These are phyloP conservation scores for Nymphalis polychloros DNA, from an alignment of 2,888 invertebrate genomes.

Conservation along the genomic window DNA sequence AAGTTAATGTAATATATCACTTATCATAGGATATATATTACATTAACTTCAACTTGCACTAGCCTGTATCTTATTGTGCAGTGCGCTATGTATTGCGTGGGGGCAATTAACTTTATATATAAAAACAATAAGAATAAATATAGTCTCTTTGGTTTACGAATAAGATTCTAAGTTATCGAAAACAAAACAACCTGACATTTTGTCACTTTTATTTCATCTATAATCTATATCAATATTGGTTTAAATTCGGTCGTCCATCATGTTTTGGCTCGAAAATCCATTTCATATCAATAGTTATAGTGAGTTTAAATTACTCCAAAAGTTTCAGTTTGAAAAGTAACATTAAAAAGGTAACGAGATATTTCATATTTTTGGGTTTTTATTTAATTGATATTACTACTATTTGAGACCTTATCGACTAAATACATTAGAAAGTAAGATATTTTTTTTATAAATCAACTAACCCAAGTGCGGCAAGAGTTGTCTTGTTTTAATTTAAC, in stretches of 20 bases:
- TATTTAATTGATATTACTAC: not conserved
- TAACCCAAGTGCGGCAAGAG: too few relatives aligned
- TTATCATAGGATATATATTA: too few relatives aligned
- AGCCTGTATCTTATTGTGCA: too few relatives aligned
- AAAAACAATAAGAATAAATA: not conserved
- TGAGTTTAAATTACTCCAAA: conserved; percentile 59
- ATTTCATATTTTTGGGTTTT: not conserved
- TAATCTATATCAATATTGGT: not conserved
- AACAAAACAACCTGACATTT: conserved; percentile 1
- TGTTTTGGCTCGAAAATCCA: conserved; percentile 57
- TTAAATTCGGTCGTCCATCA: conserved; percentile 31
- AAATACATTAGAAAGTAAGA: too few relatives aligned
- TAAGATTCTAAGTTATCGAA: not conserved
- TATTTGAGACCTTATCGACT: too few relatives aligned
- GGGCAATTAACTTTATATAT: too few relatives aligned
- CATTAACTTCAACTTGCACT: too few relatives aligned
- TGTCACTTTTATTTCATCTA: not conserved
- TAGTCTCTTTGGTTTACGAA: not conserved
- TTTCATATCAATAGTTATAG: conserved; percentile 61
- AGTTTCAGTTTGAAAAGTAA: conserved; percentile 45
- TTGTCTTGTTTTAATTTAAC: too few relatives aligned
- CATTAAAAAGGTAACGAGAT: not conserved
- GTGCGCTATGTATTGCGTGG: too few relatives aligned
- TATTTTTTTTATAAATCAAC: too few relatives aligned
- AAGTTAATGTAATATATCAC: too few relatives aligned